Base-by-base conservation (phyloP, 2,113 vertebrate genomes). In the Pelodiscus sinensis region DNA sequence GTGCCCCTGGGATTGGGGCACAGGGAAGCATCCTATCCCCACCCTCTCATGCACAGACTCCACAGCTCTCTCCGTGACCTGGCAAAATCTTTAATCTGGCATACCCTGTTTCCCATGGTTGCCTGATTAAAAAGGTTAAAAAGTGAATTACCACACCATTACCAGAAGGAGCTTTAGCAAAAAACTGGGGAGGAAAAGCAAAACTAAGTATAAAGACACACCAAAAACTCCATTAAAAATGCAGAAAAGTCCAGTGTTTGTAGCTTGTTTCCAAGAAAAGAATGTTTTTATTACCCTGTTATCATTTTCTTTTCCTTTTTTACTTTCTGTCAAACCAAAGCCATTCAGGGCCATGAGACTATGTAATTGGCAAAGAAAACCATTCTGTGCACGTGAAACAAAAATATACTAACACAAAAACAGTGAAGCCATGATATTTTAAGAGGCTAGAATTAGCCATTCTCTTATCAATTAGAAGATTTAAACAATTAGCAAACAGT, bases 231-330 rank as follows among this genome's bases (percentile, higher is more conserved):
- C 2, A 81, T 82, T 44, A 35, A 91, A 83, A 65, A 8, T 19
- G 5, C 18, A 65, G 52, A 9, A 62, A 62, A 90, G 44, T 1
- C 55, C 10, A 58, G 79, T 0, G 18, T 71, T 80, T 24, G 54
- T 44, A 2, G 83, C 90, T 65, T 5, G 15, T 93, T 80, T 2
- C 5, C 8, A 78, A 54, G 65, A 73, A 87, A 87, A 82, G 24
- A 44, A 15, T 3, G 54, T 60, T 68, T 58, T 31, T 58, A 73
- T 57, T 1, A 3, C 2, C 50, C 31, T 1, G 3, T 81, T 13
- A 29, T 82, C 31, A 27, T 84, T 54, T 24, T 27, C 11, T 79
- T 79, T 82, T 73, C 35, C 12, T 44, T 50, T 12, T 86, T 93
- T 62, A 94, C 27, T 2, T 57, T 79, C 24, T 24, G 5, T 86